Conservation (phyloP, 2,113 vertebrate genomes). For the Plecotus auritus region DNA sequence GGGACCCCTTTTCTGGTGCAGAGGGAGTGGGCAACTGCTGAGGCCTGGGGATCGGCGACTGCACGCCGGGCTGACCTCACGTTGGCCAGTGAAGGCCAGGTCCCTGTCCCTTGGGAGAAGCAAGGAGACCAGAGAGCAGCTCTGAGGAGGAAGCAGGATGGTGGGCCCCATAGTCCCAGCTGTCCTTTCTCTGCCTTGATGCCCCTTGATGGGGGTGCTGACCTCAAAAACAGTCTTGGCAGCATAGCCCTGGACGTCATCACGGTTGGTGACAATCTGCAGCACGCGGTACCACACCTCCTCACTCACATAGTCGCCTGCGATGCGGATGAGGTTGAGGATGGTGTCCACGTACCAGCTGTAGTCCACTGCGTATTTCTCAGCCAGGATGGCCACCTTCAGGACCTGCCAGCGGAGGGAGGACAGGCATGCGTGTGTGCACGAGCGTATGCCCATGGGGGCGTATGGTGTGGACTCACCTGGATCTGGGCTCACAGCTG, state of each 20-base stretch:
- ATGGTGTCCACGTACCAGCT: conserved; percentile 97
- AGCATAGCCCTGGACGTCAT: conserved; percentile 93
- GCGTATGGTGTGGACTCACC: rapidly evolving
- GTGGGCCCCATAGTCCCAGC: not conserved
- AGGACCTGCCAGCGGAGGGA: conserved; percentile 82
- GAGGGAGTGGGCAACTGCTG: not conserved
- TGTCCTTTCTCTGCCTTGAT: not conserved
- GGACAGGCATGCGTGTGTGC: rapidly evolving
- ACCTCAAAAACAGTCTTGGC: conserved; percentile 97
- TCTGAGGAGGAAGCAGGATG: too few species aligned
- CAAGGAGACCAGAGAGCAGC: not conserved
- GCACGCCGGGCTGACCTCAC: rapidly evolving
- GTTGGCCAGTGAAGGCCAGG: not conserved
- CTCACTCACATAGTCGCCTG: conserved; percentile 94
- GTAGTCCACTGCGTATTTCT: conserved; percentile 95
- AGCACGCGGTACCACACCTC: conserved; percentile 96
- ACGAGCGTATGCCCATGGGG: rapidly evolving
- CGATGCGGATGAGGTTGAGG: conserved; percentile 94
- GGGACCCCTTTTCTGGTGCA: not conserved
- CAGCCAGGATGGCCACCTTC: conserved; percentile 93
- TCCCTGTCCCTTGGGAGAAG: not conserved
- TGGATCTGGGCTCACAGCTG: not conserved
- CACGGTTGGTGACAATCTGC: conserved; percentile 95
- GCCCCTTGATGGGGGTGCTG: not conserved
- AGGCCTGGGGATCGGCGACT: rapidly evolving